Evolutionary conservation across 2,888 invertebrate genomes (phyloP), one percentile per base, ranked within the genome.

Genomic region (Marronus borbonicus): DNA sequence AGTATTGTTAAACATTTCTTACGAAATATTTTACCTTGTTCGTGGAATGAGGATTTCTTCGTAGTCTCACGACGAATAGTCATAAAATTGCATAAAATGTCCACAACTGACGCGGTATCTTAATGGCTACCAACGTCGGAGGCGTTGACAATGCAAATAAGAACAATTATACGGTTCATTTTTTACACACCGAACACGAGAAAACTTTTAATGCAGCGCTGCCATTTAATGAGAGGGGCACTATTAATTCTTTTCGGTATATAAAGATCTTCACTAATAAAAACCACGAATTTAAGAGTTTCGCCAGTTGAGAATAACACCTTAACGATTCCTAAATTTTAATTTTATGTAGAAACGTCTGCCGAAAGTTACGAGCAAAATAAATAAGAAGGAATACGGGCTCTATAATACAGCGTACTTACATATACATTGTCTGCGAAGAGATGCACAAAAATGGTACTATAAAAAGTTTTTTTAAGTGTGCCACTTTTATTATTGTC

Each of bases 251-350:
- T 64, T 66, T 65, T 72, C 77, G 76, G 80, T 75, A 24, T 78
- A 76, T 78, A 78, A 80, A 76, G 68, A 69, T 74, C 62, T 55
- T 75, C 55, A 24, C 64, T 80, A 79, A 82, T 83, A 83, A 83
- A 83, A 83, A 81, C 80, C 80, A 80, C 80, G 78, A 82, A 82
- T 82, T 83, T 82, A 83, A 83, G 72, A 74, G 20, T 62, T 74
- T 74, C 60, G 44, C 72, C 60, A 39, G 60, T 60, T 60, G 80
- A 79, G 80, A 82, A 81, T 81, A 82, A 80, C 82, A 80, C 79
- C 81, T 84, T 82, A 81, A 84, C 81, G 82, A 82, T 83, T 82
- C 83, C 81, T 83, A 83, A 84, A 84, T 84, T 82, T 83, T 81
- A 81, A 80, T 82, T 83, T 84, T 83, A 83, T 83, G 81, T 78